These are phyloP conservation scores for Drosophila setifemur DNA, from an alignment of 1,140 invertebrate species.

Conservation along the genomic window DNA sequence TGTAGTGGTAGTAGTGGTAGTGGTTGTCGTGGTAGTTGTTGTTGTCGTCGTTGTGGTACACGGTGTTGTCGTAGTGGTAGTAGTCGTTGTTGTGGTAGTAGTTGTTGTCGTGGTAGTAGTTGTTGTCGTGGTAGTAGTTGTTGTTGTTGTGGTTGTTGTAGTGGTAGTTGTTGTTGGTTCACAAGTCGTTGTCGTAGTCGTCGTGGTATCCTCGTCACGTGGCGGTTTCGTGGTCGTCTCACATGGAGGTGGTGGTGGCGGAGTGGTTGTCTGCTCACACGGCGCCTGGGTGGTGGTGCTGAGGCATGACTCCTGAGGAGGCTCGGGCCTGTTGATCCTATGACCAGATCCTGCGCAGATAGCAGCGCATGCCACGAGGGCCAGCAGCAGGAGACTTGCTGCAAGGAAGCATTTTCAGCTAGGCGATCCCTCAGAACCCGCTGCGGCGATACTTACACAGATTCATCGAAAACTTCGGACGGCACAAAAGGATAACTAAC, in stretches of 20 bases:
- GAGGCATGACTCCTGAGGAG: slow-evolving; percentile 9
- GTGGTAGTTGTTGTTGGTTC: not conserved
- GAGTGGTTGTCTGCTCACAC: slow-evolving; percentile 21
- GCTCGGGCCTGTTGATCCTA: slow-evolving; percentile 3
- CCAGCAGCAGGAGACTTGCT: slow-evolving; percentile 48
- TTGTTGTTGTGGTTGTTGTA: not conserved
- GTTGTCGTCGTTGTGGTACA: not conserved
- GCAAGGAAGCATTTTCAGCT: slow-evolving; percentile 1
- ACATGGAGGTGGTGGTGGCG: not conserved
- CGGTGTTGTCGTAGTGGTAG: not conserved
- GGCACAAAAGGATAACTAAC: slow-evolving; percentile 53
- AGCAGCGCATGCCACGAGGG: slow-evolving; percentile 28
- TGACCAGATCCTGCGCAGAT: slow-evolving; percentile 12
- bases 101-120: not conserved
- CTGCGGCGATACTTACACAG: slow-evolving; percentile 36
- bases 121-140: not conserved
- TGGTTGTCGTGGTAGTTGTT: not conserved
- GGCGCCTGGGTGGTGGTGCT: slow-evolving; percentile 3
- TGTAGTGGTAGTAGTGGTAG: not conserved
- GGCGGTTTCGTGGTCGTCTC: not conserved
- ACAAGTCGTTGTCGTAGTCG: not conserved
- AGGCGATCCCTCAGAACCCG: not conserved
- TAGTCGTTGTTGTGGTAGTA: not conserved
- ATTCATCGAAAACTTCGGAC: slow-evolving; percentile 38
- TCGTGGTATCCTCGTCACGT: not conserved